Evolutionary conservation across 1,140 invertebrate species (phyloP), one percentile per base, ranked within the genome.

Genomic region (Drosophila dunni): DNA sequence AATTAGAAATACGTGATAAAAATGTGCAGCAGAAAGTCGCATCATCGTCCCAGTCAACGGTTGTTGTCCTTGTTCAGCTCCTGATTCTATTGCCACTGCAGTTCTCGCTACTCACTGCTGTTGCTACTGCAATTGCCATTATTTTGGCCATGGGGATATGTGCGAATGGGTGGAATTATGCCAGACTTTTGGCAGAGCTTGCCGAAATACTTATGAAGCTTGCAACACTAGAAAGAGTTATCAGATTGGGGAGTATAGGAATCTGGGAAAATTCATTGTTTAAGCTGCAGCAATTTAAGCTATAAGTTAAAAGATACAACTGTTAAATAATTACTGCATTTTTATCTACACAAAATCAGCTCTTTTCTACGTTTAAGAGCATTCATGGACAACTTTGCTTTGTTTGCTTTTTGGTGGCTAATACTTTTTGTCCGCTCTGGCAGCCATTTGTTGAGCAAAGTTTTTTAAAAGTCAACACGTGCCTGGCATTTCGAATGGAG

Each of bases 1-100:
- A 84, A 84, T 84, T 84, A 84, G 76, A 81, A 79, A 79, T 79
- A 84, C 81, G 81, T 84, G 81, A 78, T 75, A 76, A 75, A 81
- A 83, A 81, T 79, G 64, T 67, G 61, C 57, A 67, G 29, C 34
- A 69, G 11, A 69, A 58, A 53, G 50, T 58, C 53, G 48, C 60
- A 40, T 38, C 53, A 15, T 36, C 29, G 40, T 69, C 38, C 56
- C 44, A 50, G 48, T 66, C 63, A 54, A 45, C 51, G 53, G 38
- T 44, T 63, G 72, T 50, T 74, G 70, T 68, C 56, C 63, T 74
- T 46, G 48, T 36, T 61, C 34, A 8, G 36, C 50, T 36, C 1
- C 38, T 46, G 11, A 2, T 36, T 0, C 38, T 15, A n/a, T 7
- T 44, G 8, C 38, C 33, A 13, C 10, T 57, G 9, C 10, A 7